phyloP scores from a whole-genome alignment of 2,888 invertebrate genomes.

The Torymus aiolomorphi region DNA sequence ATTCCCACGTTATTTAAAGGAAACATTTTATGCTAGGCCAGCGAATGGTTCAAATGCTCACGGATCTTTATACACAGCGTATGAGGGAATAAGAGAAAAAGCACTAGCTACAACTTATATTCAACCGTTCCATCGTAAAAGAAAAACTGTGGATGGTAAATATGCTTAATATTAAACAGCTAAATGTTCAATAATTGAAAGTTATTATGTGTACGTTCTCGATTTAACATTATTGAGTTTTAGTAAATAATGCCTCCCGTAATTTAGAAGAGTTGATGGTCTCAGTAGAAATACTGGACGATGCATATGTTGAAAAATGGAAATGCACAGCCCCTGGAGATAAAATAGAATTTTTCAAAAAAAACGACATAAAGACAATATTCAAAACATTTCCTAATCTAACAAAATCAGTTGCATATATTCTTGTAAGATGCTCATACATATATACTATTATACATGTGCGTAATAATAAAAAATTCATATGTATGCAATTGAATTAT shows the following conservation, averaged over 20 bases:
- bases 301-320: background rate
- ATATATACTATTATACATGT: background rate
- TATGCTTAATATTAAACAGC: background rate
- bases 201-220: background rate
- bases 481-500: too few relatives aligned
- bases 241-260: background rate
- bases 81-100: background rate
- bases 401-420: background rate
- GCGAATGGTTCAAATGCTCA: background rate
- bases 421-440: background rate
- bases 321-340: background rate
- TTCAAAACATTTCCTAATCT: conserved; percentile 2
- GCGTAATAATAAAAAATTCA: background rate
- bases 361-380: background rate
- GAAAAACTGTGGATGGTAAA: background rate
- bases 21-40: too few relatives aligned
- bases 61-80: background rate
- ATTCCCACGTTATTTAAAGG: too few relatives aligned
- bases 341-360: conserved; percentile 1
- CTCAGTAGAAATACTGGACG: background rate
- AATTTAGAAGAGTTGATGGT: background rate
- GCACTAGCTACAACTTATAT: background rate
- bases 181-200: background rate
- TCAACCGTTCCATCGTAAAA: background rate
- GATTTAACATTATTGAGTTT: background rate